phyloP scores from a whole-genome alignment of 1,140 invertebrate species.

The Caenorhabditis tropicalis region DNA sequence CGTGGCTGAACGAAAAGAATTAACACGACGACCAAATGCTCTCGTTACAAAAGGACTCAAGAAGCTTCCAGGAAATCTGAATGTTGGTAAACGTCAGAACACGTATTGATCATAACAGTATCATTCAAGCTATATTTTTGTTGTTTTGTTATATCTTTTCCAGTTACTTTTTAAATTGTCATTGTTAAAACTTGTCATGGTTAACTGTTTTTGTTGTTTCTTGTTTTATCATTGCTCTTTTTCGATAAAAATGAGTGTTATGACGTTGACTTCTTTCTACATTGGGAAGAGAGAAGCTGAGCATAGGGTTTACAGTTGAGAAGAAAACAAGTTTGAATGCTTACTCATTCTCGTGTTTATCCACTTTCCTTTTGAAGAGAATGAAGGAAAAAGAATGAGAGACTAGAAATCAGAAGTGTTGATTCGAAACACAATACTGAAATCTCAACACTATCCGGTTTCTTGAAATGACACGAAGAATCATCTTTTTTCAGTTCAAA shows the following conservation, averaged over 20 bases:
- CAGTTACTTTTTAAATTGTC: not conserved
- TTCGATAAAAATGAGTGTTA: no score
- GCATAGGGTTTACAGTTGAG: no score
- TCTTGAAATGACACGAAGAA: not conserved
- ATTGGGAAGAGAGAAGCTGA: no score
- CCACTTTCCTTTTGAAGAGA: no score
- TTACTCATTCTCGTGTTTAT: no score
- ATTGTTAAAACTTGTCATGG: not conserved
- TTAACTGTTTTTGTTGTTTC: not conserved
- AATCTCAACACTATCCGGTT: not conserved
- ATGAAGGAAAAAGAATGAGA: no score
- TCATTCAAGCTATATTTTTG: not conserved
- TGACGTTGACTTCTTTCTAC: no score
- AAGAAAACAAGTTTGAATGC: no score
- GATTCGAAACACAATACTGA: not conserved
- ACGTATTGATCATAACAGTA: not conserved
- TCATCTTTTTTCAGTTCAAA: no score
- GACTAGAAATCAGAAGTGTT: not conserved
- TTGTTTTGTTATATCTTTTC: not conserved
- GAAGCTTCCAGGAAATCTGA: constrained; percentile 39
- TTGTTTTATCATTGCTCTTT: no score
- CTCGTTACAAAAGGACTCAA: constrained; percentile 36
- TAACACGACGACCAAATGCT: constrained; percentile 31
- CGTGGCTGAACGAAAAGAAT: constrained; percentile 29
- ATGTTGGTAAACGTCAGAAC: constrained; percentile 20